Percentiles rank a stretch among this genome's conserved stretches.
Evolutionary conservation across 1,140 invertebrate genomes (phyloP).

Genomic region (Leptestheria dahalacensis): DNA sequence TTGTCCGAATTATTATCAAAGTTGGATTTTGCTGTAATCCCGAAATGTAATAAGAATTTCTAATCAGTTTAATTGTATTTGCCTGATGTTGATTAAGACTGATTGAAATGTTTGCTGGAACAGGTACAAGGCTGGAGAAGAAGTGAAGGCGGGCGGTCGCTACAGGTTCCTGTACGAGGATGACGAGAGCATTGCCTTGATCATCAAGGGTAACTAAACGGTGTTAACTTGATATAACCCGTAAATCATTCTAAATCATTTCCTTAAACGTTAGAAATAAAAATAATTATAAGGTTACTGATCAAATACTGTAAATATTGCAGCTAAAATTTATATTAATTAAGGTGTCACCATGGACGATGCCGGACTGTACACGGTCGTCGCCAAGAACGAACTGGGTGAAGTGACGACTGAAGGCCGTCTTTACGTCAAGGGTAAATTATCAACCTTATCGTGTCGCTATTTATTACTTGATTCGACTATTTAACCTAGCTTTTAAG

Average conservation of each 20-base stretch:
- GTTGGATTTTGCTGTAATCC: no score
- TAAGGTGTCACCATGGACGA: constrained; percentile 61
- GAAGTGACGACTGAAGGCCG: constrained; percentile 56
- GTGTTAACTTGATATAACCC: background rate
- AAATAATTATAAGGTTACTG: no score
- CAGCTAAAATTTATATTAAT: no score
- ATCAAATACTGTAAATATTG: no score
- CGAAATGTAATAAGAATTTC: no score
- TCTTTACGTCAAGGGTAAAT: constrained; percentile 41
- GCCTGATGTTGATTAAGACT: constrained; percentile 9
- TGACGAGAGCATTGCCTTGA: constrained; percentile 71
- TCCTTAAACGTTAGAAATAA: background rate
- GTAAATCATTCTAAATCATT: no score
- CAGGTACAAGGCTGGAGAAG: constrained; percentile 62
- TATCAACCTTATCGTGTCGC: background rate
- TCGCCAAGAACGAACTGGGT: constrained; percentile 76
- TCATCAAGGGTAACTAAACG: constrained; percentile 48
- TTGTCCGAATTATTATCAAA: no score
- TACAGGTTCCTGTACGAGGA: constrained; percentile 84
- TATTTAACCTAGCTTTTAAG: background rate
- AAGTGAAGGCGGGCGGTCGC: constrained; percentile 59
- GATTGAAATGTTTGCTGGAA: constrained; percentile 1
- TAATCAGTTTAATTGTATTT: background rate
- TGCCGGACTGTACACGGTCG: constrained; percentile 67
- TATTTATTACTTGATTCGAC: no score